These are phyloP conservation scores for Helicoverpa zea DNA, from an alignment of 1,140 invertebrate species.

Conservation along the genomic window DNA sequence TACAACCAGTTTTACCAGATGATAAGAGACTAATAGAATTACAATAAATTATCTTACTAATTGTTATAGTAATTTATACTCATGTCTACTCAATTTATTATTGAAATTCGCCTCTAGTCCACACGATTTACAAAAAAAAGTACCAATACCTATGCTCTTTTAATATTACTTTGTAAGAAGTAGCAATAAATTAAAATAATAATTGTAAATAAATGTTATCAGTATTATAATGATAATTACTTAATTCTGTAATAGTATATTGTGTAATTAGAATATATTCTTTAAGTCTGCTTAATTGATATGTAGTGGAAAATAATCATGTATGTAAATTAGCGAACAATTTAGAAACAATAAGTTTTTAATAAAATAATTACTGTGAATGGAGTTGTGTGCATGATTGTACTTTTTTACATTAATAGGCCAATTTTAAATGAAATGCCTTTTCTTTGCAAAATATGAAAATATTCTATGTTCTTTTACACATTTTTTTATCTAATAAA, in stretches of 20 bases:
- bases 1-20: not conserved
- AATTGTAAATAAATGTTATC: constrained; percentile 58
- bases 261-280: constrained; percentile 29
- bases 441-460: too few relatives aligned
- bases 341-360: not conserved
- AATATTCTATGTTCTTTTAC: too few relatives aligned
- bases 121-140: constrained; percentile 14
- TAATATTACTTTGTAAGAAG: constrained; percentile 6
- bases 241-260: constrained; percentile 26
- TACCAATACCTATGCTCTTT: not conserved
- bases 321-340: not conserved
- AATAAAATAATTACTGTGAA: not conserved
- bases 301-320: constrained; percentile 8
- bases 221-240: constrained; percentile 56
- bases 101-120: constrained; percentile 32
- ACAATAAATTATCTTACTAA: not conserved
- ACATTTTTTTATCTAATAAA: too few relatives aligned
- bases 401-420: not conserved
- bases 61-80: constrained; percentile 7
- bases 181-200: constrained; percentile 31
- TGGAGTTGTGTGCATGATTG: not conserved
- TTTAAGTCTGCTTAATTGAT: constrained; percentile 40
- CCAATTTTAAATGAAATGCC: too few relatives aligned
- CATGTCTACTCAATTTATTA: constrained; percentile 24
- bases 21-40: not conserved